Evolutionary conservation across 2,888 invertebrate genomes (phyloP).

Genomic region (Poecilobothrus nobilitatus): DNA sequence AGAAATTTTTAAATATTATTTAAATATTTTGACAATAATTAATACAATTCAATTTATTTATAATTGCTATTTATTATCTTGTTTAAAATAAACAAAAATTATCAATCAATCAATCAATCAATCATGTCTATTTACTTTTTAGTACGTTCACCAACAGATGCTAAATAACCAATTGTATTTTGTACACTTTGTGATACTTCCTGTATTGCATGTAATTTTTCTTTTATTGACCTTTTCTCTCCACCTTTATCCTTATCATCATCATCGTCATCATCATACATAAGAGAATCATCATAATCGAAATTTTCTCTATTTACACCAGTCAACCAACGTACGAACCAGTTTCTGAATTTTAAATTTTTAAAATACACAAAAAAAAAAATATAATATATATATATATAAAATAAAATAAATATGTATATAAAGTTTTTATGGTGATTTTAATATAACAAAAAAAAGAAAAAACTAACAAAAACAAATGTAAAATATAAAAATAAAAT

Average conservation of each 20-base stretch:
- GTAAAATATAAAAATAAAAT: too few relatives aligned
- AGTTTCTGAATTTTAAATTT: conserved; percentile 33
- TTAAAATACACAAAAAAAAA: background rate
- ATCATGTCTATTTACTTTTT: conserved; percentile 65
- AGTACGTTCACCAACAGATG: conserved; percentile 86
- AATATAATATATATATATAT: background rate
- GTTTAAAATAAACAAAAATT: too few relatives aligned
- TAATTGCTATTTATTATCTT: too few relatives aligned
- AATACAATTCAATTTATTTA: too few relatives aligned
- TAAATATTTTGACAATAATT: too few relatives aligned
- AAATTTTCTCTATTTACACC: conserved; percentile 44
- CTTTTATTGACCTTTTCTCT: conserved; percentile 91
- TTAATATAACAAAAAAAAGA: too few relatives aligned
- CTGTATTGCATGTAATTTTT: conserved; percentile 88
- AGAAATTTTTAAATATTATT: background rate
- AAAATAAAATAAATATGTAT: background rate
- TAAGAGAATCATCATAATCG: conserved; percentile 50
- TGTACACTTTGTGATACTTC: conserved; percentile 96
- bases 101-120: too few relatives aligned
- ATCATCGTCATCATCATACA: conserved; percentile 63
- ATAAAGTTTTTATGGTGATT: too few relatives aligned
- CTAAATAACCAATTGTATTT: conserved; percentile 88
- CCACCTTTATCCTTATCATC: conserved; percentile 90
- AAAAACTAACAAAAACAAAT: too few relatives aligned
- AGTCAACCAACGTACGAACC: conserved; percentile 41